A percentile compares a stretch with the other conserved stretches of the same genome.
phyloP scores from a whole-genome alignment of 2,797 vertebrate genomes.

The Xiphophorus birchmanni region DNA sequence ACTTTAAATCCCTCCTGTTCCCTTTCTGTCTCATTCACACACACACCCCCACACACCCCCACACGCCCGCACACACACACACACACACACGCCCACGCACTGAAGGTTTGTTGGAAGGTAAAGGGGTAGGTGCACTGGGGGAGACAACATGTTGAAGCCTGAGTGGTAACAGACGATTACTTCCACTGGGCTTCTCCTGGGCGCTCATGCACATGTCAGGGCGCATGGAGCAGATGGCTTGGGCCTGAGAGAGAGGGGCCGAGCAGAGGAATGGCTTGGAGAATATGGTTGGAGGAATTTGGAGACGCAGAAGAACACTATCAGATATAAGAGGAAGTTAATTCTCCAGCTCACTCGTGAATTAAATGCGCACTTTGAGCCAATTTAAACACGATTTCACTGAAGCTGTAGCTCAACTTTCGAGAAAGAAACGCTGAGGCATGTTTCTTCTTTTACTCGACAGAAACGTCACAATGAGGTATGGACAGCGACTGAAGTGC shows the following conservation, averaged over 20 bases:
- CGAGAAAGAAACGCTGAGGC: not conserved
- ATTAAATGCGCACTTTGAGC: not conserved
- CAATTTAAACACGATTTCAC: not conserved
- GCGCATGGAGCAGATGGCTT: slow-evolving; percentile 75
- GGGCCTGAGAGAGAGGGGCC: slow-evolving; percentile 42
- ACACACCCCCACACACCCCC: slow-evolving; percentile 1
- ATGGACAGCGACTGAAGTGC: too few species aligned
- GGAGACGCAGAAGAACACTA: slow-evolving; percentile 26
- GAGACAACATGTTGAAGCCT: slow-evolving; percentile 75
- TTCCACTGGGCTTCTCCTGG: slow-evolving; percentile 76
- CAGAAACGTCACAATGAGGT: not conserved
- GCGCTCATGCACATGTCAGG: slow-evolving; percentile 72
- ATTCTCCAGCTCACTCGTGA: not conserved
- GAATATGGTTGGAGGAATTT: slow-evolving; percentile 32
- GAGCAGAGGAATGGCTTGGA: slow-evolving; percentile 31
- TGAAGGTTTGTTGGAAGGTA: slow-evolving; percentile 50
- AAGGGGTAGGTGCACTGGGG: slow-evolving; percentile 68
- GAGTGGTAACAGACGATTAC: slow-evolving; percentile 76
- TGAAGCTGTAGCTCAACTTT: not conserved
- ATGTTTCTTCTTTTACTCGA: too few species aligned
- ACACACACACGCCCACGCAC: slow-evolving; percentile 18
- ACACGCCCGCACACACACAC: slow-evolving; percentile 12
- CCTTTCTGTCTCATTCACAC: slow-evolving; percentile 24
- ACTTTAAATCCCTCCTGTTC: slow-evolving; percentile 6
- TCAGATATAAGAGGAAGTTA: slow-evolving; percentile 11